Evolutionary conservation across 1,140 invertebrate species (phyloP).

Genomic region (Pachypsylla venusta): DNA sequence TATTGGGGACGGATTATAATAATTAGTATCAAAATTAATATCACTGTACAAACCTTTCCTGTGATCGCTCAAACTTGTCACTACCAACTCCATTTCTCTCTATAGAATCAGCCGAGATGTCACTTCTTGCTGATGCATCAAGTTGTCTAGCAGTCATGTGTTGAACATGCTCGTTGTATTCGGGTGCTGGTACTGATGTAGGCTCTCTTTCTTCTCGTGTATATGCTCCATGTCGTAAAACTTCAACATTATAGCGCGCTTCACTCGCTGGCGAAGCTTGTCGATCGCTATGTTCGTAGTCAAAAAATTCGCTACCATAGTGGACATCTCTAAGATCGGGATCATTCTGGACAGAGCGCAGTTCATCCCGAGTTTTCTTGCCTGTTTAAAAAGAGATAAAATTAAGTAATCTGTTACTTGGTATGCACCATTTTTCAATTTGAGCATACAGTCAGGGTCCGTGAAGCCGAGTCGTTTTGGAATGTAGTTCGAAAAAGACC

Average conservation of each 20-base stretch:
- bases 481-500: too few relatives aligned
- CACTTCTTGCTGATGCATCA: conserved; percentile 43
- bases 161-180: not conserved
- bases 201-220: conserved; percentile 32
- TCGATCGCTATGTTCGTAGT: conserved; percentile 31
- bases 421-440: too few relatives aligned
- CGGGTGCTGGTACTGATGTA: conserved; percentile 8
- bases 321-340: conserved; percentile 24
- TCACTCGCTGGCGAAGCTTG: conserved; percentile 31
- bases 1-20: too few relatives aligned
- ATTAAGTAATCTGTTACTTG: too few relatives aligned
- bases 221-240: conserved; percentile 33
- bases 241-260: conserved; percentile 34
- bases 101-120: conserved; percentile 61
- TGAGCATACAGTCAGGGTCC: too few relatives aligned
- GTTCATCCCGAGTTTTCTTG: conserved; percentile 12
- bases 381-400: too few relatives aligned
- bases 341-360: not conserved
- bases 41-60: too few relatives aligned
- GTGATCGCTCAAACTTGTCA: conserved; percentile 35
- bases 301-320: conserved; percentile 43
- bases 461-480: too few relatives aligned
- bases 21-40: too few relatives aligned
- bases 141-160: conserved; percentile 23
- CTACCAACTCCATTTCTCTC: conserved; percentile 37